A percentile compares a stretch with the other conserved stretches of the same genome.
Evolutionary conservation across 1,140 invertebrate species (phyloP).

Genomic region (Lordiphosa collinella): DNA sequence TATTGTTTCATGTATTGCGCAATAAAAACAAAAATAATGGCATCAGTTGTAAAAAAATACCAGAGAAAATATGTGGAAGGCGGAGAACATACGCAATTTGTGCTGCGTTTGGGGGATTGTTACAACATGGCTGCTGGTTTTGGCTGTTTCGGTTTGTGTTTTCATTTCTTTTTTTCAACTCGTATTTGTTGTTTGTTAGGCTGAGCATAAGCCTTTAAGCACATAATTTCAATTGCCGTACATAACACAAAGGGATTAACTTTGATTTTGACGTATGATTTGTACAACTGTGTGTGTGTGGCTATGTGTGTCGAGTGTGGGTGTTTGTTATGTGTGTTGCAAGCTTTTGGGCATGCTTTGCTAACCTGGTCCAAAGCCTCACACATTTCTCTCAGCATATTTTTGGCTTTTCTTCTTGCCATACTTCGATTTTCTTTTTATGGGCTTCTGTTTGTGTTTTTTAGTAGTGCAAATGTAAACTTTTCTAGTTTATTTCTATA

Average conservation of each 20-base stretch:
- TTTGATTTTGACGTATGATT: constrained; percentile 73
- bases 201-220: constrained; percentile 63
- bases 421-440: no score
- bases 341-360: no score
- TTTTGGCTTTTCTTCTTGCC: no score
- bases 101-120: constrained; percentile 56
- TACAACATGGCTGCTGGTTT: constrained; percentile 8
- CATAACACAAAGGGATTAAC: constrained; percentile 75
- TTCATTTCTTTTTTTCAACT: constrained; percentile 4
- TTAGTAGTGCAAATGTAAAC: no score
- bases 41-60: constrained; percentile 33
- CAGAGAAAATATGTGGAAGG: constrained; percentile 1
- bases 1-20: constrained; percentile 64
- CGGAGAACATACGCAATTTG: constrained; percentile 62
- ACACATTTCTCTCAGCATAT: no score
- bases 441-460: no score
- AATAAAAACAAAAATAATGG: constrained; percentile 75
- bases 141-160: constrained; percentile 1
- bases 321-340: background rate
- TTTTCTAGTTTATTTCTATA: no score
- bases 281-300: constrained; percentile 14
- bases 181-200: constrained; percentile 61
- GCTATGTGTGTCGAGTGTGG: constrained; percentile 1
- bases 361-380: background rate
- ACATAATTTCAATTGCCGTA: constrained; percentile 74